Base-by-base conservation (phyloP, 2,888 invertebrate genomes). In the Tetragnatha montana region DNA sequence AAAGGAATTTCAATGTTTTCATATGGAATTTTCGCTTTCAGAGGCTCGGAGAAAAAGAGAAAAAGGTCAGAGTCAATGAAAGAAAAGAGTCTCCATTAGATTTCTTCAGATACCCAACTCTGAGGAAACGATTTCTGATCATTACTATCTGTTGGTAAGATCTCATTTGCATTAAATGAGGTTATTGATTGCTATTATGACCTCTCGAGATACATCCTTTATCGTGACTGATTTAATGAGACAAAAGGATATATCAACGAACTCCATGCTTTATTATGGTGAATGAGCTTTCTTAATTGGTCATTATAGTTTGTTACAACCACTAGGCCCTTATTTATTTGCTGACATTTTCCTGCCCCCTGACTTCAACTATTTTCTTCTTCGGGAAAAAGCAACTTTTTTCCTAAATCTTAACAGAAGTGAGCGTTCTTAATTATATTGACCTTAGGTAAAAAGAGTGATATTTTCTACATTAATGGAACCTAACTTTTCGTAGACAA, bases 51-150 rank as follows among this genome's bases (percentile, higher is more conserved):
- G 80, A 87, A 69, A 90, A 50, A 51, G 78, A 85, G 68, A 79
- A 82, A 71, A 79, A 81, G 35, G 35, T 83, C 14, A 80, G 78
- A 8, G 17, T 60, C 0, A 83, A 74, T 12, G 78, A 88, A 47
- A 69, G 74, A 19, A 76, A 76, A n/a, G 51, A 83, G 10, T 86
- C 87, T 12, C 80, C 88, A 1, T 17, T 83, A 50, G 91, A 90
- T 21, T 89, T 91, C 70, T 71, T 91, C 14, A 90, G 19, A 17
- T 88, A 87, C n/a, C 91, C 91, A 7, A 87, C 89, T 73, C 78
- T 92, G 4, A 85, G 91, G 12, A 91, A 86, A 69, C 81, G 90
- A 50, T 89, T 92, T 22, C 60, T 90, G 14, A 68, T 91, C 7
- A 74, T 91, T 17, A 91, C 91, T 6, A 47, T 91, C 21, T 91